phyloP scores from a whole-genome alignment of 2,888 invertebrate genomes.

The Athalia cordata region DNA sequence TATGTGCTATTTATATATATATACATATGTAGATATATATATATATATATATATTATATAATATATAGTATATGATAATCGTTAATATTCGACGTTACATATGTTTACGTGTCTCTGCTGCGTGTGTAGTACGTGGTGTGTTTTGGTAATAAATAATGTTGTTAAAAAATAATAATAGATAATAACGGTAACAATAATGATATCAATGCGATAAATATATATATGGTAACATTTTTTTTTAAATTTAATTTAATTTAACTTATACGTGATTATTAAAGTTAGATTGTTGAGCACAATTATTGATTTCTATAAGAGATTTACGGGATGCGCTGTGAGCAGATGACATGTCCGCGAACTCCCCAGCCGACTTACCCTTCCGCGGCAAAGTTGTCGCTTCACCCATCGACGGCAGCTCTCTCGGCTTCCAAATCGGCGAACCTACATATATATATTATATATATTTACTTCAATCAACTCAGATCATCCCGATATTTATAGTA shows the following conservation, averaged over 20 bases:
- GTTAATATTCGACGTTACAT: slow-evolving; percentile 50
- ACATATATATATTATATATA: slow-evolving; percentile 59
- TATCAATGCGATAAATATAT: too few species aligned
- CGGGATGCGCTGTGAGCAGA: slow-evolving; percentile 77
- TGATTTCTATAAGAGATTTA: slow-evolving; percentile 77
- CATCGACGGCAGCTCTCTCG: slow-evolving; percentile 85
- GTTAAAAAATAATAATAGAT: too few species aligned
- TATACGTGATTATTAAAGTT: slow-evolving; percentile 73
- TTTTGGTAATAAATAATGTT: too few species aligned
- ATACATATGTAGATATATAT: too few species aligned
- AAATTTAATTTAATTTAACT: slow-evolving; percentile 68
- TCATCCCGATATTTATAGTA: neutral
- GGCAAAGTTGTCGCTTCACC: slow-evolving; percentile 80
- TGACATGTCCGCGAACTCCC: slow-evolving; percentile 74
- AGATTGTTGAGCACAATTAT: slow-evolving; percentile 73
- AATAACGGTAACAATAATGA: too few species aligned
- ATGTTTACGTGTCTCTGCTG: too few species aligned
- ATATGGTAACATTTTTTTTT: slow-evolving; percentile 46
- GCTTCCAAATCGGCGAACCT: slow-evolving; percentile 99
- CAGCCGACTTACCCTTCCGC: slow-evolving; percentile 76
- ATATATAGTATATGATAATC: slow-evolving; percentile 69
- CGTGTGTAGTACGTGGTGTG: too few species aligned
- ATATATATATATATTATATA: slow-evolving; percentile 65
- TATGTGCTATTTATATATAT: too few species aligned
- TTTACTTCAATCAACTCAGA: slow-evolving; percentile 73